Evolutionary conservation across 2,113 vertebrate genomes (phyloP).

Genomic region (Anoplopoma fimbria): DNA sequence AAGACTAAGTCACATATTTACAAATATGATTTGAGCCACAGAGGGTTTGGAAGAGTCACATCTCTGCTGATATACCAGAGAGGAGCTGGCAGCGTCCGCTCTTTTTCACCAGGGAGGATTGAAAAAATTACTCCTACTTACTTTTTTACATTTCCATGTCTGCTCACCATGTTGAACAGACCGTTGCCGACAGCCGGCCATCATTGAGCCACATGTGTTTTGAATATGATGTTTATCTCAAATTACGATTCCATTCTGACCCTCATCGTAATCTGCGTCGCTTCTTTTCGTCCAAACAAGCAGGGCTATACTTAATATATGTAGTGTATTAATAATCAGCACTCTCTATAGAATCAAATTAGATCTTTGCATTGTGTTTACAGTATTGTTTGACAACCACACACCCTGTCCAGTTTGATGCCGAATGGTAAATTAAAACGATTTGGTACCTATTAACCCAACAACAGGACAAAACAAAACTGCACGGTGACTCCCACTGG

Average conservation of each 20-base stretch:
- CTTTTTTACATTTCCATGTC: not conserved
- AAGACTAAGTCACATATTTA: not conserved
- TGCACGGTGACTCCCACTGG: not conserved
- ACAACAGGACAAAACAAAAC: not conserved
- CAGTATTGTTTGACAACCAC: not conserved
- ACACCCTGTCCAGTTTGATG: not conserved
- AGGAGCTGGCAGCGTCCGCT: not conserved
- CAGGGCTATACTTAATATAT: not conserved
- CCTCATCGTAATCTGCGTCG: not conserved
- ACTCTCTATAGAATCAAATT: not conserved
- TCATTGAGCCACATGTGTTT: not conserved
- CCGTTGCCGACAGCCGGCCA: not conserved
- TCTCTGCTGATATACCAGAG: not conserved
- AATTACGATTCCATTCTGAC: not conserved
- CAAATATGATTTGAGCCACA: not conserved
- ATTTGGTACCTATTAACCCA: not conserved
- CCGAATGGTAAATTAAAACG: not conserved
- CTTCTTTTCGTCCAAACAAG: too few species aligned
- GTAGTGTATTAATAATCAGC: not conserved
- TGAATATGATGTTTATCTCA: not conserved
- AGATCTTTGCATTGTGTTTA: not conserved
- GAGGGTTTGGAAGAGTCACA: not conserved
- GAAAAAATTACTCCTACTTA: not conserved
- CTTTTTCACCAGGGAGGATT: not conserved
- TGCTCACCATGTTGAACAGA: not conserved